Evolutionary conservation across 1,140 invertebrate species (phyloP), one percentile per base, ranked within the genome.

Genomic region (Globodera ellingtonae): DNA sequence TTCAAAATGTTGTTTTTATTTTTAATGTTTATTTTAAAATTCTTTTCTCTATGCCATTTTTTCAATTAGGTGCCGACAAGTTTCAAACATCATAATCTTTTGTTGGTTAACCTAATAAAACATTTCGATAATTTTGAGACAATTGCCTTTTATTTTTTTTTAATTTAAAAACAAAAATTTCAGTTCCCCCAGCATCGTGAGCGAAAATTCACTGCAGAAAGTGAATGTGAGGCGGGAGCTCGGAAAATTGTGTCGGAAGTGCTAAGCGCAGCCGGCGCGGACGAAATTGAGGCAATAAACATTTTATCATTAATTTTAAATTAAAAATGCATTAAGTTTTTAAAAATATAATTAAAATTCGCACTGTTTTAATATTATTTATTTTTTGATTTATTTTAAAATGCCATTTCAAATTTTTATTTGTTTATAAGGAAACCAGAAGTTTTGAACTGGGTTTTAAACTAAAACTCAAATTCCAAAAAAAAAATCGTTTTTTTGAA

Each of bases 191-290:
- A 13, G 67, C 46, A 13, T 6, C 46, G 67, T 21, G 44, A 35
- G 21, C 59, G 69, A 6, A 69, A 69, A 67, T 44, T 13, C 9
- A 69, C 56, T 18, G 47, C 21, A 46, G 75, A 65, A 67, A 77
- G 75, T 47, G 62, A 70, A 47, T 77, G 62, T 4, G 75, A 77
- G 50, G 24, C n/a, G 69, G 75, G 62, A 13, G 75, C 75, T n/a
- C 46, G 35, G 8, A 70, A 65, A 62, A 77, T 77, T 69, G 75
- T 77, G 13, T 65, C 56, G 24, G 75, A 77, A 69, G 69, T 77
- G n/a, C 75, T 77, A 3, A 52, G 65, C 10, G 47, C 65, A 48
- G 9, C 52, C 15, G 47, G 5, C 21, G 56, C 47, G 56, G 24
- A 62, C 44, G 8, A 77, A 67, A 77, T 69, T 69, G 59, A 77